phyloP scores from a whole-genome alignment of 1,140 invertebrate species.

The Calycopis cecrops region DNA sequence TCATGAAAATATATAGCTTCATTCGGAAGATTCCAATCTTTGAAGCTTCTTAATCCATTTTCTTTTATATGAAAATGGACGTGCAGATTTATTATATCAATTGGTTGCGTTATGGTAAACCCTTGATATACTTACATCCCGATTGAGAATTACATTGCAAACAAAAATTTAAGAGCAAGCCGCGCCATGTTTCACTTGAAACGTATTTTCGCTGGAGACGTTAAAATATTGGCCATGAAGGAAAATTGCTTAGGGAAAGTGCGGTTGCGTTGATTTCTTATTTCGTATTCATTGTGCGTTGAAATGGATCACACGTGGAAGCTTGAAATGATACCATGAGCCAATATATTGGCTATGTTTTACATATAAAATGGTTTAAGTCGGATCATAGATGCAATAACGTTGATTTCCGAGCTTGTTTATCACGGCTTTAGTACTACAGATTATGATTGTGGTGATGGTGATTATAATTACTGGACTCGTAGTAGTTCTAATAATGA shows the following conservation, averaged over 20 bases:
- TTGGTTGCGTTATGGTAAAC: conserved; percentile 59
- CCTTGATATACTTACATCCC: conserved; percentile 50
- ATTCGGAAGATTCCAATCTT: conserved; percentile 68
- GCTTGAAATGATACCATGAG: conserved; percentile 30
- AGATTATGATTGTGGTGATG: too few species aligned
- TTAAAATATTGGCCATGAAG: conserved; percentile 65
- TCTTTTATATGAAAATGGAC: conserved; percentile 74
- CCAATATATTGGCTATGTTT: conserved; percentile 9
- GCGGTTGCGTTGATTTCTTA: conserved; percentile 67
- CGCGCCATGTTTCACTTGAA: conserved; percentile 51
- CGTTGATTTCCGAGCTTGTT: too few species aligned
- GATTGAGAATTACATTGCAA: conserved; percentile 60
- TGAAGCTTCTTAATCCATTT: conserved; percentile 73
- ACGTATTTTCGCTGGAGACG: conserved; percentile 33
- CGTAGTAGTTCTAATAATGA: too few species aligned
- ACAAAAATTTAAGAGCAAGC: conserved; percentile 57
- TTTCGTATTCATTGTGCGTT: conserved; percentile 68
- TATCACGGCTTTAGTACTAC: too few species aligned
- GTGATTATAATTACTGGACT: too few species aligned
- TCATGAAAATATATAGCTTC: conserved; percentile 74
- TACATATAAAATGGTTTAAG: neutral
- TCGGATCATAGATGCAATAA: too few species aligned
- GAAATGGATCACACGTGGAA: conserved; percentile 48
- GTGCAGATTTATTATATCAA: conserved; percentile 68
- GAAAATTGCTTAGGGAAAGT: conserved; percentile 61